phyloP scores from a whole-genome alignment of 2,113 vertebrate genomes.

The Electrona antarctica region DNA sequence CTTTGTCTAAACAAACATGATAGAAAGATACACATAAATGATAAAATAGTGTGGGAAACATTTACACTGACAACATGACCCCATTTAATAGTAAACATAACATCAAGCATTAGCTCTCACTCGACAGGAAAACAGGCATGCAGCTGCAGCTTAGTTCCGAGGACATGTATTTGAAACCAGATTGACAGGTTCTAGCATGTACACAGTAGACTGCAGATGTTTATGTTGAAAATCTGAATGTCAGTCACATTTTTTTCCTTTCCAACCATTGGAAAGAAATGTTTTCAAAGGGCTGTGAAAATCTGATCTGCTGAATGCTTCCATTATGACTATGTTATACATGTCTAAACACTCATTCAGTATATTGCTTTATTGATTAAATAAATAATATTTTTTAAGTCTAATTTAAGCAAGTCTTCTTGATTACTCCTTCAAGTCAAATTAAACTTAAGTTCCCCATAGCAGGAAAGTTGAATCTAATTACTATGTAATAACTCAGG shows the following conservation, averaged over 20 bases:
- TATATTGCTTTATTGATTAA: too few relatives aligned
- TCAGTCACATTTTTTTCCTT: background rate
- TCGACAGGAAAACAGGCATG: background rate
- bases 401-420: too few relatives aligned
- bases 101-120: background rate
- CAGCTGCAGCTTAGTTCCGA: conserved; percentile 12
- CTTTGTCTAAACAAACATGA: conserved; percentile 38
- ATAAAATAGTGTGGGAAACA: background rate
- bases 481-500: background rate
- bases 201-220: conserved; percentile 31
- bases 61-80: background rate
- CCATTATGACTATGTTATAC: too few relatives aligned
- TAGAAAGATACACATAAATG: conserved; percentile 1
- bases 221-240: conserved; percentile 15
- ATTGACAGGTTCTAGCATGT: conserved; percentile 48
- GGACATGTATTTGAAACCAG: conserved; percentile 48
- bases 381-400: too few relatives aligned
- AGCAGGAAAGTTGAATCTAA: too few relatives aligned
- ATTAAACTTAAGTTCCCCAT: too few relatives aligned
- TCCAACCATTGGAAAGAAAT: background rate
- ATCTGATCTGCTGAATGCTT: too few relatives aligned
- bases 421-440: too few relatives aligned
- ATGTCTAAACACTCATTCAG: background rate
- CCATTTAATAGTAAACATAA: conserved; percentile 7
- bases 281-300: background rate